phyloP scores from a whole-genome alignment of 1,140 invertebrate genomes.

The Leptoteleia sp. region DNA sequence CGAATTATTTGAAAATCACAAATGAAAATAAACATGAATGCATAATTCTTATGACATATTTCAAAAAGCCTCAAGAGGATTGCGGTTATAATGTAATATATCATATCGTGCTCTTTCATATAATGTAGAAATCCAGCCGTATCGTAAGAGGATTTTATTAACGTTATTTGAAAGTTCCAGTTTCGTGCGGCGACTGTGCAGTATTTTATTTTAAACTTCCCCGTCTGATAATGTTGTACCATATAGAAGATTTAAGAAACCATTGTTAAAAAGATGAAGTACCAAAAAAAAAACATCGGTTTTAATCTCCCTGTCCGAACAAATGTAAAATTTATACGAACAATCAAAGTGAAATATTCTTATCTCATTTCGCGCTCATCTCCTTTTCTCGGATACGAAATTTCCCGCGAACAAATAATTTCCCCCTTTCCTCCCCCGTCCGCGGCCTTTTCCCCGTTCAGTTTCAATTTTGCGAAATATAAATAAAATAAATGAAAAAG shows the following conservation, averaged over 20 bases:
- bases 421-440: too few species aligned
- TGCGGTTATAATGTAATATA: slow-evolving; percentile 23
- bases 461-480: too few species aligned
- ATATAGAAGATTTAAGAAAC: slow-evolving; percentile 13
- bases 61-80: slow-evolving; percentile 19
- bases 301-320: background rate
- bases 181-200: slow-evolving; percentile 2
- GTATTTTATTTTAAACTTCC: slow-evolving; percentile 19
- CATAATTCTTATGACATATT: slow-evolving; percentile 14
- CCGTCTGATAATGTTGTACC: background rate
- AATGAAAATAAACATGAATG: slow-evolving; percentile 3
- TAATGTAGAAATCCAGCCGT: slow-evolving; percentile 17
- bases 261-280: slow-evolving; percentile 2
- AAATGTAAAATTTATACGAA: background rate
- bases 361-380: too few species aligned
- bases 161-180: slow-evolving; percentile 25
- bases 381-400: too few species aligned
- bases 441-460: too few species aligned
- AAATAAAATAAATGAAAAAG: too few species aligned
- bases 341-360: too few species aligned
- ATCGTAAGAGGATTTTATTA: slow-evolving; percentile 38
- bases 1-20: background rate
- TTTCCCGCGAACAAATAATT: too few species aligned
- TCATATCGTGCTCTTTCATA: slow-evolving; percentile 21
- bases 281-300: background rate